phyloP scores from a whole-genome alignment of 2,888 invertebrate species.

The Chymomyza fuscimana region DNA sequence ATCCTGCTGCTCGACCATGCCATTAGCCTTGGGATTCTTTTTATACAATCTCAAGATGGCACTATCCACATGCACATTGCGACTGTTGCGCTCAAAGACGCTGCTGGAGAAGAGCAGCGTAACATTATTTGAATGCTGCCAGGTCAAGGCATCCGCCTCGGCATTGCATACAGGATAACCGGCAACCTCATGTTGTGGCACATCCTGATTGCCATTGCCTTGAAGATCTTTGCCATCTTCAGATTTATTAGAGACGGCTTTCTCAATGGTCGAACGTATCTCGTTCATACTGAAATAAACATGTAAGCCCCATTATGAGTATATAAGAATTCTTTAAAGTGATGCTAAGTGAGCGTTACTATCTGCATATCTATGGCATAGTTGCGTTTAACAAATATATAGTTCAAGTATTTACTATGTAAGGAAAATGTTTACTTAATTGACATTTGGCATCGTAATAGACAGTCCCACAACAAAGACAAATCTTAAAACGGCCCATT shows the following conservation, averaged over 20 bases:
- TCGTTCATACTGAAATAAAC: constrained; percentile 69
- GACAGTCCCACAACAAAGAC: constrained; percentile 39
- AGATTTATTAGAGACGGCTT: constrained; percentile 62
- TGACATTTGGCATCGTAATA: constrained; percentile 64
- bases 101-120: constrained; percentile 77
- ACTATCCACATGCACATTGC: constrained; percentile 73
- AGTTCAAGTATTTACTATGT: constrained; percentile 66
- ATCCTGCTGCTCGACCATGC: neutral
- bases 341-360: neutral
- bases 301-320: constrained; percentile 1
- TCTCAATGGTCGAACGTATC: constrained; percentile 70
- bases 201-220: constrained; percentile 57
- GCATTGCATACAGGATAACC: constrained; percentile 78
- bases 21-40: constrained; percentile 66
- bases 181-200: constrained; percentile 76
- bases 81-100: constrained; percentile 69
- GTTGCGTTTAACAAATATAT: constrained; percentile 30
- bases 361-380: neutral
- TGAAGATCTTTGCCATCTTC: constrained; percentile 41
- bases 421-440: constrained; percentile 63
- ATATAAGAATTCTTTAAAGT: constrained; percentile 15
- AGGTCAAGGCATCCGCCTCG: constrained; percentile 72
- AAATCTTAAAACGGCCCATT: constrained; percentile 46
- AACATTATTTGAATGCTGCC: constrained; percentile 76
- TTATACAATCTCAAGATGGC: constrained; percentile 77